These are phyloP conservation scores for Chaenogobius annularis DNA, from an alignment of 2,113 vertebrate species.

Conservation along the genomic window DNA sequence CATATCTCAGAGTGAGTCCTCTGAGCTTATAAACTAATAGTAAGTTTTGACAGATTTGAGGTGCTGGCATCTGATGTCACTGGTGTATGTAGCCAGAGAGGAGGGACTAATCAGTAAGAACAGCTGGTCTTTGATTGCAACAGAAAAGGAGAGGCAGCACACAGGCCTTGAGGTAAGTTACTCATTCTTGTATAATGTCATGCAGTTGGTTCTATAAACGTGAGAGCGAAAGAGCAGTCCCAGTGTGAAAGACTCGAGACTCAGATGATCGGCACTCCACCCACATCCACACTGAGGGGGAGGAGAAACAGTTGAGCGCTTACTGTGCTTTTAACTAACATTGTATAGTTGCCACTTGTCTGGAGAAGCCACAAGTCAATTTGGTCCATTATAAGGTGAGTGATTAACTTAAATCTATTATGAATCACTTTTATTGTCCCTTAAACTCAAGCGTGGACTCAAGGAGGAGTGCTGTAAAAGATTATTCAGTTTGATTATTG, in stretches of 20 bases:
- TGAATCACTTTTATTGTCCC: background rate
- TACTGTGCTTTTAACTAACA: slow-evolving; percentile 54
- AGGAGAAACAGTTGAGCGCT: slow-evolving; percentile 64
- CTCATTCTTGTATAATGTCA: slow-evolving; percentile 39
- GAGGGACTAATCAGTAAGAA: slow-evolving; percentile 52
- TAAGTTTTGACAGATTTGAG: slow-evolving; percentile 1
- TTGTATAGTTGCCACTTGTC: slow-evolving; percentile 50
- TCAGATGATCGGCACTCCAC: slow-evolving; percentile 67
- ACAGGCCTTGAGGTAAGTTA: slow-evolving; percentile 7
- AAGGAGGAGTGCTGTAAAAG: background rate
- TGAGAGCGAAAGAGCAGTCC: slow-evolving; percentile 1
- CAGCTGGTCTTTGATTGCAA: slow-evolving; percentile 54
- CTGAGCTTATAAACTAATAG: background rate
- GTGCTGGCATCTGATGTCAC: slow-evolving; percentile 45
- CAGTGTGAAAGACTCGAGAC: background rate
- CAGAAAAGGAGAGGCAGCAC: background rate
- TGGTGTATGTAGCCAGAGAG: slow-evolving; percentile 18
- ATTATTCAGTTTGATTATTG: background rate
- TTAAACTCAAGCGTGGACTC: background rate
- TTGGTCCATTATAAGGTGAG: slow-evolving; percentile 58
- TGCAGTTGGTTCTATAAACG: slow-evolving; percentile 15
- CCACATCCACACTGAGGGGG: slow-evolving; percentile 71
- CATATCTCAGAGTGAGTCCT: background rate
- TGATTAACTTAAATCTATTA: background rate
- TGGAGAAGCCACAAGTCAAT: slow-evolving; percentile 35